phyloP scores from a whole-genome alignment of 1,140 invertebrate genomes.

The Pogonognathellus flavescens region DNA sequence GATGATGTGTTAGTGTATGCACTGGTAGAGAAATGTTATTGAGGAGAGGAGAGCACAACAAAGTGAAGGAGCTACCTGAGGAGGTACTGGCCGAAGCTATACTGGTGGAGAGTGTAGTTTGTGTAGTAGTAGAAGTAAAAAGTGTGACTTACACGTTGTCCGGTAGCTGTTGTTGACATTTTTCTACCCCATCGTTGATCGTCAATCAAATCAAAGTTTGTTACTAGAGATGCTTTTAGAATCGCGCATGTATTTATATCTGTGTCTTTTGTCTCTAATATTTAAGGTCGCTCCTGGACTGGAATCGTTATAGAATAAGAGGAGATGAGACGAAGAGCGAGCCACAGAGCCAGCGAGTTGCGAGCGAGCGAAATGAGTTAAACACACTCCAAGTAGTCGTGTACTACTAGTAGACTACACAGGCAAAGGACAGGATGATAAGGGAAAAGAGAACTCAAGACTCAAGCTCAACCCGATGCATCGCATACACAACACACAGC shows the following conservation, averaged over 20 bases:
- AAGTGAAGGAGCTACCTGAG: too few relatives aligned
- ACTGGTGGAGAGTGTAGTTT: background rate
- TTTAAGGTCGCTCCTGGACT: slow-evolving; percentile 28
- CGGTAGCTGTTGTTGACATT: slow-evolving; percentile 63
- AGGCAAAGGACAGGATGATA: slow-evolving; percentile 40
- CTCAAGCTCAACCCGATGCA: too few relatives aligned
- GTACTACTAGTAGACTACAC: slow-evolving; percentile 19
- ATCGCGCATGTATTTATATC: slow-evolving; percentile 50
- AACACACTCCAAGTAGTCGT: slow-evolving; percentile 16
- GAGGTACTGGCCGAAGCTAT: too few relatives aligned
- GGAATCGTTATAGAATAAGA: slow-evolving; percentile 12
- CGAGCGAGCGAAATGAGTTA: slow-evolving; percentile 18
- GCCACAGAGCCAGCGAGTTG: background rate
- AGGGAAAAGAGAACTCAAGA: background rate
- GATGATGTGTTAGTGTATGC: too few relatives aligned
- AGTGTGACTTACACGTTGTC: slow-evolving; percentile 60
- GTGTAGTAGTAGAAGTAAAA: slow-evolving; percentile 18
- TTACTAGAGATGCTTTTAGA: slow-evolving; percentile 33
- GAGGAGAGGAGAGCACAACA: too few relatives aligned
- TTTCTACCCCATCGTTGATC: slow-evolving; percentile 64
- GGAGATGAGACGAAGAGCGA: slow-evolving; percentile 29
- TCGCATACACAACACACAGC: too few relatives aligned
- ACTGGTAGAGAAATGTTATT: too few relatives aligned
- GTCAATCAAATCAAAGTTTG: slow-evolving; percentile 47
- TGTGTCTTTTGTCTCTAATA: slow-evolving; percentile 43